These are phyloP conservation scores for Nomada fabriciana DNA, from an alignment of 2,888 invertebrate genomes.

Conservation along the genomic window DNA sequence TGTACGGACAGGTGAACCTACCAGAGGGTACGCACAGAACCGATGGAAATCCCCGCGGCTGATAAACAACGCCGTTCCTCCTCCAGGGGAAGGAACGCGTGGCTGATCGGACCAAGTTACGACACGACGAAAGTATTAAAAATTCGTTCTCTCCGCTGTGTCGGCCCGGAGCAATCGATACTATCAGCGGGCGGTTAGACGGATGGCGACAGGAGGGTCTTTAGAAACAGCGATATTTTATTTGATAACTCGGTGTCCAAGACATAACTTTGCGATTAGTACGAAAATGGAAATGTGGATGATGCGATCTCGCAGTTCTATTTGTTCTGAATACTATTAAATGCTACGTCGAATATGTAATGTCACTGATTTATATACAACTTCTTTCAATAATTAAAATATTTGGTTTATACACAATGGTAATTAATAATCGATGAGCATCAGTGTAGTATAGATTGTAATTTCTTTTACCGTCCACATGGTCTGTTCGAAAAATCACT, in stretches of 20 bases:
- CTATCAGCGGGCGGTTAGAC: conserved; percentile 34
- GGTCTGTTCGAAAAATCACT: too few species aligned
- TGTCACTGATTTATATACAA: too few species aligned
- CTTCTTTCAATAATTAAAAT: too few species aligned
- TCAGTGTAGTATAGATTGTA: too few species aligned
- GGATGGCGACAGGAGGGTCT: conserved; percentile 31
- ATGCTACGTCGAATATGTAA: too few species aligned
- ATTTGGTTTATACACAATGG: too few species aligned
- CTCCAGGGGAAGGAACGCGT: conserved; percentile 2
- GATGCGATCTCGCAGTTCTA: too few species aligned
- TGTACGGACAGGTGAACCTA: conserved; percentile 50
- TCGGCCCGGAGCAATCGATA: conserved; percentile 39
- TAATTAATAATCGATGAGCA: too few species aligned
- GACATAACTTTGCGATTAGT: not conserved
- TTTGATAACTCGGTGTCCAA: not conserved
- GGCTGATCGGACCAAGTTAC: conserved; percentile 36
- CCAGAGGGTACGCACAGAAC: conserved; percentile 27
- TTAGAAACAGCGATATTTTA: conserved; percentile 53
- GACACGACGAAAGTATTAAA: conserved; percentile 49
- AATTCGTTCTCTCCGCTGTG: conserved; percentile 33
- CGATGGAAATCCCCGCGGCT: conserved; percentile 38
- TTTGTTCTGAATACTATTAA: too few species aligned
- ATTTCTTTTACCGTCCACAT: too few species aligned
- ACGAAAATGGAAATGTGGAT: too few species aligned
- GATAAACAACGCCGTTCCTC: conserved; percentile 42